phyloP scores from a whole-genome alignment of 2,888 invertebrate species.

The Eilema griseolum region DNA sequence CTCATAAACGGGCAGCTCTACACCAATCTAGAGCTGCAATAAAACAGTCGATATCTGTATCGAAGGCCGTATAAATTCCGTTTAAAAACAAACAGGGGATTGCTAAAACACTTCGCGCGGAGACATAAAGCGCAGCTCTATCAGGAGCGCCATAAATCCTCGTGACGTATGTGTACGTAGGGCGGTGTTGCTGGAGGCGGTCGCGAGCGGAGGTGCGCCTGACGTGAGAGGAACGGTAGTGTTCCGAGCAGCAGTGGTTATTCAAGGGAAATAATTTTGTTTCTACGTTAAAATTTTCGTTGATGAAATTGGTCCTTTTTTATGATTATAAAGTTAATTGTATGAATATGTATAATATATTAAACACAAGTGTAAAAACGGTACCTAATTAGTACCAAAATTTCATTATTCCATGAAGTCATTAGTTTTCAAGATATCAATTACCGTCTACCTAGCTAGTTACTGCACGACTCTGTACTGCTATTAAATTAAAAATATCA shows the following conservation, averaged over 20 bases:
- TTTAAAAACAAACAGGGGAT: slow-evolving; percentile 58
- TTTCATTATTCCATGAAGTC: no score
- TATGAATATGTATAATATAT: no score
- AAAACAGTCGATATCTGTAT: slow-evolving; percentile 48
- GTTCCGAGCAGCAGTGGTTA: background rate
- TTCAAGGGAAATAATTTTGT: background rate
- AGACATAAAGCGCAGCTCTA: slow-evolving; percentile 58
- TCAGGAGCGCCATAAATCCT: slow-evolving; percentile 62
- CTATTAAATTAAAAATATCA: background rate
- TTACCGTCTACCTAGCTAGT: background rate
- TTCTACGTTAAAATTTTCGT: background rate
- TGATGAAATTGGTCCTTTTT: background rate
- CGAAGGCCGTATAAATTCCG: slow-evolving; percentile 52
- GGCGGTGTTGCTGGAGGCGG: slow-evolving; percentile 15
- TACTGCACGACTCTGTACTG: background rate
- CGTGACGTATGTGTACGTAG: slow-evolving; percentile 34
- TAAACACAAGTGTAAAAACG: no score
- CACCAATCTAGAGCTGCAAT: slow-evolving; percentile 38
- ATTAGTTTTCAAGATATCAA: background rate
- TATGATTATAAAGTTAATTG: background rate
- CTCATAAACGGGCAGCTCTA: slow-evolving; percentile 8
- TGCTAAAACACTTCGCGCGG: slow-evolving; percentile 52
- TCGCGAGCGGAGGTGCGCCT: slow-evolving; percentile 10
- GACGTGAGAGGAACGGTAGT: slow-evolving; percentile 15
- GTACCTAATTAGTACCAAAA: no score